These are phyloP conservation scores for Hemaris fuciformis DNA, from an alignment of 2,888 invertebrate genomes.

Conservation along the genomic window DNA sequence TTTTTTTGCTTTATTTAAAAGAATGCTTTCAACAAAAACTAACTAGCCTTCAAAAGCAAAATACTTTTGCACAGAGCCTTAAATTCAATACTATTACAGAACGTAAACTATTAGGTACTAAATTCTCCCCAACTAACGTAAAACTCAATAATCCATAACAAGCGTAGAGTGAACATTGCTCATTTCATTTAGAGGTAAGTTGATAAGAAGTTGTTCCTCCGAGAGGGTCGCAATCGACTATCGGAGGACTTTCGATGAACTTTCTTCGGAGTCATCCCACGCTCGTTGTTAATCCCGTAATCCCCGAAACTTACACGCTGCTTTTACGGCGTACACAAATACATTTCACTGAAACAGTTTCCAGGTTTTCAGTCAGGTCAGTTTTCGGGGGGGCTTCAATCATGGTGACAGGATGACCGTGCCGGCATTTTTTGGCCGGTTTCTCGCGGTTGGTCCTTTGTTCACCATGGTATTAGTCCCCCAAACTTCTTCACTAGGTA, in stretches of 20 bases:
- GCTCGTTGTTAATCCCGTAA: slow-evolving; percentile 2
- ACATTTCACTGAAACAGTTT: not conserved
- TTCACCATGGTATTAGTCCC: too few species aligned
- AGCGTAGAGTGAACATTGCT: not conserved
- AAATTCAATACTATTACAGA: too few species aligned
- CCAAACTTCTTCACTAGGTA: too few species aligned
- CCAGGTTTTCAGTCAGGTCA: too few species aligned
- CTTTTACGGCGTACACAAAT: not conserved
- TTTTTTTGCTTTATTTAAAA: too few species aligned
- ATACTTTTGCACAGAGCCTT: too few species aligned
- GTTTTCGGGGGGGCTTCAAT: too few species aligned
- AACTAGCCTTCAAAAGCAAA: too few species aligned
- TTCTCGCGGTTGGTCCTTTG: too few species aligned
- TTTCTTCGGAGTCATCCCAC: not conserved
- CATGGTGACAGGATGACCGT: too few species aligned
- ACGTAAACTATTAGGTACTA: not conserved
- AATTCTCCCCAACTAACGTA: not conserved
- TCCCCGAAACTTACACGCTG: not conserved
- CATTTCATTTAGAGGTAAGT: slow-evolving; percentile 1
- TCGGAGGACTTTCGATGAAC: not conserved
- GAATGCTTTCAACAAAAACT: too few species aligned
- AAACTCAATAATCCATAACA: not conserved
- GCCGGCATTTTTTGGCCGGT: too few species aligned
- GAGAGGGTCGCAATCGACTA: not conserved
- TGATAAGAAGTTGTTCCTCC: not conserved